phyloP scores from a whole-genome alignment of 1,140 invertebrate species.

The Sinonovacula constricta region DNA sequence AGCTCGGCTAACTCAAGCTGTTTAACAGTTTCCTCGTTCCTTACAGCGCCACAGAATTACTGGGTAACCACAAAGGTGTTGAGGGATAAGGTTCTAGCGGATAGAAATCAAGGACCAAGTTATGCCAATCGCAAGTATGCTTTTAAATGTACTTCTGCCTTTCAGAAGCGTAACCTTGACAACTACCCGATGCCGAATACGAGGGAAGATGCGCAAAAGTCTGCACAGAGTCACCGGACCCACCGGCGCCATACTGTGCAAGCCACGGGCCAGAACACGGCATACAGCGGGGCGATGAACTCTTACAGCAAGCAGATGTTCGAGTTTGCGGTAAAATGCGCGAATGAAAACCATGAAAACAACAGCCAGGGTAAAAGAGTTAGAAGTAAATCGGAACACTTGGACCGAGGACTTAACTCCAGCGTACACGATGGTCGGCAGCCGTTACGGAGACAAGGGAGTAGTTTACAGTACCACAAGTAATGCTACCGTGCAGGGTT shows the following conservation, averaged over 20 bases:
- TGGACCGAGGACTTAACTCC: no score
- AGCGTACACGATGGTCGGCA: neutral
- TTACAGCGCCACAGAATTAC: slow-evolving; percentile 37
- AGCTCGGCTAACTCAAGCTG: no score
- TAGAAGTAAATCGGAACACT: no score
- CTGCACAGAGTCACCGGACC: slow-evolving; percentile 6
- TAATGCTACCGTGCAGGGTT: neutral
- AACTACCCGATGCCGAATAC: slow-evolving; percentile 36
- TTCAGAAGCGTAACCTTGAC: slow-evolving; percentile 43
- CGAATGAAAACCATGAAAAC: neutral
- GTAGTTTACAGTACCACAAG: no score
- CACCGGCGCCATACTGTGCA: neutral
- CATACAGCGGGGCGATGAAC: slow-evolving; percentile 20
- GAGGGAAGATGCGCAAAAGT: slow-evolving; percentile 21
- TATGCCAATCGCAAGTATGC: neutral
- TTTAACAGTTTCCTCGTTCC: no score
- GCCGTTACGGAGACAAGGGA: no score
- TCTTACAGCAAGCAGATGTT: slow-evolving; percentile 45
- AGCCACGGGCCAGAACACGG: neutral
- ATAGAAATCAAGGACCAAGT: neutral
- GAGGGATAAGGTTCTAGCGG: slow-evolving; percentile 7
- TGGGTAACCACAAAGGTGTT: slow-evolving; percentile 38
- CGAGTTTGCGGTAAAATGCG: slow-evolving; percentile 24
- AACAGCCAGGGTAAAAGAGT: neutral
- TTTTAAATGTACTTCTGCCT: slow-evolving; percentile 26